A percentile compares a stretch with the other conserved stretches of the same genome.
These are phyloP conservation scores for Scaptomyza pallida DNA, from an alignment of 1,140 invertebrate species.

Conservation along the genomic window DNA sequence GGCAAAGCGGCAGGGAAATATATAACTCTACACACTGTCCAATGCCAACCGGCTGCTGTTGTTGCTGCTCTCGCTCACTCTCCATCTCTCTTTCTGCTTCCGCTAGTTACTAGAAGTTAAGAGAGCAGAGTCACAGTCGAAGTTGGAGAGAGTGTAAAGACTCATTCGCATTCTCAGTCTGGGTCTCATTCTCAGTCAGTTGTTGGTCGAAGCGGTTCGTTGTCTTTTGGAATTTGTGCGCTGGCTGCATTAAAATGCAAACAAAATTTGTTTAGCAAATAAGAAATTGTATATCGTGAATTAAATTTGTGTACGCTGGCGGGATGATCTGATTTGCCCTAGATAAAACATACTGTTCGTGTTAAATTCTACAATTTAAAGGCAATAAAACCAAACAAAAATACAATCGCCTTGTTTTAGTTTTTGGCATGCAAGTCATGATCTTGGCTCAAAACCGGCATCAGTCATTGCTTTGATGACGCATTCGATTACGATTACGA, in stretches of 20 bases:
- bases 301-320: background rate
- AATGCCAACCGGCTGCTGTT: slow-evolving; percentile 20
- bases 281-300: slow-evolving; percentile 19
- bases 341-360: background rate
- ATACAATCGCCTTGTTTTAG: no score
- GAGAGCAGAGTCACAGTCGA: slow-evolving; percentile 31
- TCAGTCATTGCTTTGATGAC: slow-evolving; percentile 67
- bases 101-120: slow-evolving; percentile 67
- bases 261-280: slow-evolving; percentile 29
- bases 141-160: slow-evolving; percentile 4
- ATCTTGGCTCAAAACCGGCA: slow-evolving; percentile 72
- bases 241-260: slow-evolving; percentile 33
- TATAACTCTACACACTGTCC: slow-evolving; percentile 38
- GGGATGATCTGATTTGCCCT: background rate
- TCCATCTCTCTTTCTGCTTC: slow-evolving; percentile 23
- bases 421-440: slow-evolving; percentile 66
- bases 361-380: background rate
- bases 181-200: slow-evolving; percentile 25
- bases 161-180: slow-evolving; percentile 11
- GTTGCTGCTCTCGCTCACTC: slow-evolving; percentile 1
- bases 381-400: background rate
- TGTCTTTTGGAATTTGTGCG: slow-evolving; percentile 47
- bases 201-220: slow-evolving; percentile 32
- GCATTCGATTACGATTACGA: slow-evolving; percentile 55
- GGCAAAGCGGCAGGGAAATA: slow-evolving; percentile 7